Percentiles rank a stretch among this genome's conserved stretches.
Conservation (phyloP, 1,140 invertebrate species). For the Drosophila erecta region DNA sequence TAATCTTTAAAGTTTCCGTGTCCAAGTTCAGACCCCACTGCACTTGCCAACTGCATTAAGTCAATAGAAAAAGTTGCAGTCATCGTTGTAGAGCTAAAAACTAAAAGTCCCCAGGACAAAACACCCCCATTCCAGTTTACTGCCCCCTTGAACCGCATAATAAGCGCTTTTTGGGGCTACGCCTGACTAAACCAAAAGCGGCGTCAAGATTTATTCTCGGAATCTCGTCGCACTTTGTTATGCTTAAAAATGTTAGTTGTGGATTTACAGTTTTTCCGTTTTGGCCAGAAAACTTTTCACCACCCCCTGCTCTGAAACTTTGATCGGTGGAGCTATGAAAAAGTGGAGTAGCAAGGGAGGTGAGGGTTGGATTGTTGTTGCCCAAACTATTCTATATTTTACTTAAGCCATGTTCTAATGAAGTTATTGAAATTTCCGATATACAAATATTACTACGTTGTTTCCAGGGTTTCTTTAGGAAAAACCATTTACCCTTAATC, state of each 20-base stretch:
- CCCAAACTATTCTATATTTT: background rate
- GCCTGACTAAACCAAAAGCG: conserved; percentile 71
- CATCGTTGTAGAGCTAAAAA: conserved; percentile 47
- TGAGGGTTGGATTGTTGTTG: background rate
- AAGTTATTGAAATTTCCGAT: no score
- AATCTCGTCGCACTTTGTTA: conserved; percentile 74
- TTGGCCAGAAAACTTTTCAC: conserved; percentile 54
- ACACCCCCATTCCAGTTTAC: background rate
- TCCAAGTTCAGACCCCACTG: conserved; percentile 46
- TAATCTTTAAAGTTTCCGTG: conserved; percentile 47
- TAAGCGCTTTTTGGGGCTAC: conserved; percentile 51
- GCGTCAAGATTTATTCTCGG: conserved; percentile 69
- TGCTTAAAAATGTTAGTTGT: conserved; percentile 74
- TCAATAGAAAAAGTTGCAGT: conserved; percentile 77
- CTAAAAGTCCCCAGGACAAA: conserved; percentile 37
- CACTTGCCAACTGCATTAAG: conserved; percentile 76
- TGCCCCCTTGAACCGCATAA: conserved; percentile 26
- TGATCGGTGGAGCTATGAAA: conserved; percentile 20
- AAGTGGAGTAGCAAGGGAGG: background rate
- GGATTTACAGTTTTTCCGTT: conserved; percentile 65
- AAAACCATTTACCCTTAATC: background rate
- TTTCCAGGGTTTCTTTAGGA: no score
- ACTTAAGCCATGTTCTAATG: background rate
- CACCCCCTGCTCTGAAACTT: conserved; percentile 25
- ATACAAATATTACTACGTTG: no score